phyloP scores from a whole-genome alignment of 2,113 vertebrate species.

The Naja naja region DNA sequence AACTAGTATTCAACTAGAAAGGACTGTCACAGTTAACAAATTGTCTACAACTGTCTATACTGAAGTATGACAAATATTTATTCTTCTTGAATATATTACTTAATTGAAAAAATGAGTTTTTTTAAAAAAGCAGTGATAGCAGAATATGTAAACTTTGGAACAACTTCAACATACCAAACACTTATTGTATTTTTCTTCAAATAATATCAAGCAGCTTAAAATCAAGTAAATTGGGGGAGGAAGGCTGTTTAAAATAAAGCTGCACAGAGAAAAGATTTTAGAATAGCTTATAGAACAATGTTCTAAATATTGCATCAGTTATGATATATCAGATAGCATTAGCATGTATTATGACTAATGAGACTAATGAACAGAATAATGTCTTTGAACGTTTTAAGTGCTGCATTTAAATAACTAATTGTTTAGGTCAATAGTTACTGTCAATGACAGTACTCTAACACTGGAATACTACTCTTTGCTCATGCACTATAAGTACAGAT shows the following conservation, averaged over 20 bases:
- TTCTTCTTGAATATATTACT: constrained; percentile 38
- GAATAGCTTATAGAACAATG: constrained; percentile 37
- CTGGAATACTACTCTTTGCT: constrained; percentile 25
- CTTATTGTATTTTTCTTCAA: constrained; percentile 37
- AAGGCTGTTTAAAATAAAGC: constrained; percentile 41
- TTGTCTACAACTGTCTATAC: neutral
- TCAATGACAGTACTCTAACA: constrained; percentile 56
- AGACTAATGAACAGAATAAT: constrained; percentile 55
- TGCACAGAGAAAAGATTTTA: constrained; percentile 53
- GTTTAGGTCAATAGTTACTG: constrained; percentile 54
- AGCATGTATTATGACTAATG: constrained; percentile 48
- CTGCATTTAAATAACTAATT: constrained; percentile 45
- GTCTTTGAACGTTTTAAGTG: constrained; percentile 49
- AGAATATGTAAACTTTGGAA: constrained; percentile 46
- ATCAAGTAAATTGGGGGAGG: constrained; percentile 45
- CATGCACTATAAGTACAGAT: constrained; percentile 20
- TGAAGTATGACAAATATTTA: constrained; percentile 13
- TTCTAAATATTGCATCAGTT: constrained; percentile 57
- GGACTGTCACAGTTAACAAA: neutral
- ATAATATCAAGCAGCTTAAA: constrained; percentile 38
- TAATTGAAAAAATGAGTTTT: constrained; percentile 44
- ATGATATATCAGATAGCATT: constrained; percentile 57
- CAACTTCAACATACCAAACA: constrained; percentile 38
- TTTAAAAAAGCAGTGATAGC: constrained; percentile 26
- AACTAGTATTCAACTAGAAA: neutral